Conservation (phyloP, 64 coral and sea anemone species). For the Montipora sp. region DNA sequence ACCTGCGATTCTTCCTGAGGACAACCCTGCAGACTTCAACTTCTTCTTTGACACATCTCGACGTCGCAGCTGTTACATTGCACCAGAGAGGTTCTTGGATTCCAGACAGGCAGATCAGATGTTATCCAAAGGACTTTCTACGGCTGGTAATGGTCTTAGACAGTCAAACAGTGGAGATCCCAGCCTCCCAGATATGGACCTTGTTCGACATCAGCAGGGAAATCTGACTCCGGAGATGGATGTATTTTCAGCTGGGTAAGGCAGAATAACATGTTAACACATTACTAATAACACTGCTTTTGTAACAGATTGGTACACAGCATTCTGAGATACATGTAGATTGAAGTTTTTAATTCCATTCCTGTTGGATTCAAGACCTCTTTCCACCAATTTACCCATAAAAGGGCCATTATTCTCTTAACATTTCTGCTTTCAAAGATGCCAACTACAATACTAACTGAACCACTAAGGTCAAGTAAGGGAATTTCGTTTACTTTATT, state of each 20-base stretch:
- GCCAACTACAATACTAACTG: too few relatives aligned
- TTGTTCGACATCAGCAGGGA: slow-evolving; percentile 76
- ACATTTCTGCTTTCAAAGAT: too few relatives aligned
- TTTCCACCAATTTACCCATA: too few relatives aligned
- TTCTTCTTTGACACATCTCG: slow-evolving; percentile 99
- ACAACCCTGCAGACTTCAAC: slow-evolving; percentile 96
- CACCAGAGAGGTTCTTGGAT: slow-evolving; percentile 96
- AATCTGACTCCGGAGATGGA: slow-evolving; percentile 92
- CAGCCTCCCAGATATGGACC: slow-evolving; percentile 85
- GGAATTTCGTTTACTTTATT: too few relatives aligned
- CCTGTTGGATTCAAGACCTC: too few relatives aligned
- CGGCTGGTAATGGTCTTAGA: neutral
- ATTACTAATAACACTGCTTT: too few relatives aligned
- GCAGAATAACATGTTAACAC: neutral
- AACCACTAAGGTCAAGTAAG: too few relatives aligned
- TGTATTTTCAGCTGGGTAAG: slow-evolving; percentile 91
- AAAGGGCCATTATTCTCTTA: too few relatives aligned
- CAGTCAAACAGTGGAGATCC: slow-evolving; percentile 50
- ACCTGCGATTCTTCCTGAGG: slow-evolving; percentile 89
- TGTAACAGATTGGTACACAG: too few relatives aligned
- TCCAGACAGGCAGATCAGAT: slow-evolving; percentile 77
- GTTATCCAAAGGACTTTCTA: neutral
- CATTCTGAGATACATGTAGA: too few relatives aligned
- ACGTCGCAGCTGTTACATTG: slow-evolving; percentile 93
- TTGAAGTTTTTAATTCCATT: too few relatives aligned